Evolutionary conservation across 2,888 invertebrate genomes (phyloP).

Genomic region (Dorcus parallelipipedus): DNA sequence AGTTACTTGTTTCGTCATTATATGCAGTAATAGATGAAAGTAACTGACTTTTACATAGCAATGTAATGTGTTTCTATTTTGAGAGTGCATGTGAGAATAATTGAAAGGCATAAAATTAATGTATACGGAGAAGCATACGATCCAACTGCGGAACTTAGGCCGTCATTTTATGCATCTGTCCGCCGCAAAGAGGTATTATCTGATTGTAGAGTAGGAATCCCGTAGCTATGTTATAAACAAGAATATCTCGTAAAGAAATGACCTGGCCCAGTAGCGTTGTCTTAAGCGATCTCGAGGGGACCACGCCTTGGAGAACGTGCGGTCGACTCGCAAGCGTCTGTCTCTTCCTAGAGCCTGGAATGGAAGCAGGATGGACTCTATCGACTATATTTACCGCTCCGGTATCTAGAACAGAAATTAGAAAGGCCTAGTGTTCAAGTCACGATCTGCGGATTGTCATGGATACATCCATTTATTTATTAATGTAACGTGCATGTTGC

Average conservation of each 20-base stretch:
- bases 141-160: neutral
- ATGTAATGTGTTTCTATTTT: too few species aligned
- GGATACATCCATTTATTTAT: conserved; percentile 22
- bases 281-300: conserved; percentile 19
- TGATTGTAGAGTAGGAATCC: conserved; percentile 16
- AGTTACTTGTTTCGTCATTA: too few species aligned
- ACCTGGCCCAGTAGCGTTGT: conserved; percentile 20
- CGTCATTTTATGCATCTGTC: neutral
- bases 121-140: too few species aligned
- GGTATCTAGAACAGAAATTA: conserved; percentile 35
- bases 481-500: conserved; percentile 4
- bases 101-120: too few species aligned
- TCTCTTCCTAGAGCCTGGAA: conserved; percentile 1
- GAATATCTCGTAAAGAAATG: conserved; percentile 19
- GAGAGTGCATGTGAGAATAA: too few species aligned
- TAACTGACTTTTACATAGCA: too few species aligned
- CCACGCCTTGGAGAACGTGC: conserved; percentile 17
- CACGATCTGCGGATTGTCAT: conserved; percentile 36
- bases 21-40: too few species aligned
- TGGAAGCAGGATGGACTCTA: conserved; percentile 13
- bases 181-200: conserved; percentile 12
- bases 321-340: neutral
- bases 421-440: conserved; percentile 40
- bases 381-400: conserved; percentile 9
- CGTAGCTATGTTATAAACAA: conserved; percentile 21